Evolutionary conservation across 2,888 invertebrate genomes (phyloP), one percentile per base, ranked within the genome.

Genomic region (Neria commutata): DNA sequence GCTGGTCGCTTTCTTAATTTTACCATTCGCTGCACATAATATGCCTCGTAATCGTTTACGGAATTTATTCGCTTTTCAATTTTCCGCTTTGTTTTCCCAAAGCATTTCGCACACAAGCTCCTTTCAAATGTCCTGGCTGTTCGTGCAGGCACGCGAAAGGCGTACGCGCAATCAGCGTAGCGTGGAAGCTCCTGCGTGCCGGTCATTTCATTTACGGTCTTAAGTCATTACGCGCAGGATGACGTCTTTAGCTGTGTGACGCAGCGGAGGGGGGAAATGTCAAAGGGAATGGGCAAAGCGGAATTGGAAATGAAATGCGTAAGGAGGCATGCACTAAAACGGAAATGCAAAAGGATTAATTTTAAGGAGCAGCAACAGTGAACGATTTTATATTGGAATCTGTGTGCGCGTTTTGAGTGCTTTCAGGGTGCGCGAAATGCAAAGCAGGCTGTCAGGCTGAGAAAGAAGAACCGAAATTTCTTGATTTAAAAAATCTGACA

Each of bases 151-250:
- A 37, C 37, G 29, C 5, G 11, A 29, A 11, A 37, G 37, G 37
- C 8, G 37, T 37, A n/a, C n/a, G 37, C 37, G 4, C n/a, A 37
- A 14, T 37, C n/a, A 37, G 37, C 37, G 37, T 37, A n/a, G 16
- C 37, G 37, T 37, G 4, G 37, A 14, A 8, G 37, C 37, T 14
- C n/a, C 19, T 64, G 54, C 66, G 63, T 67, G 69, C 60, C 66
- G 67, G 66, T 65, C 69, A 67, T 67, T 67, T 62, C 63, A 65
- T 65, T 66, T 58, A 53, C 37, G 56, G 67, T 63, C 66, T 69
- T 69, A 69, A 66, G 63, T 57, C 46, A 52, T 55, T 63, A 42
- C 19, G 42, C 42, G 42, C 4, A 3, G 17, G 42, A 17, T 19
- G 42, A 42, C n/a, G n/a, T n/a, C n/a, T n/a, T n/a, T n/a, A n/a